Base-by-base conservation (phyloP, 2,797 vertebrate genomes). In the Echeneis naucrates region DNA sequence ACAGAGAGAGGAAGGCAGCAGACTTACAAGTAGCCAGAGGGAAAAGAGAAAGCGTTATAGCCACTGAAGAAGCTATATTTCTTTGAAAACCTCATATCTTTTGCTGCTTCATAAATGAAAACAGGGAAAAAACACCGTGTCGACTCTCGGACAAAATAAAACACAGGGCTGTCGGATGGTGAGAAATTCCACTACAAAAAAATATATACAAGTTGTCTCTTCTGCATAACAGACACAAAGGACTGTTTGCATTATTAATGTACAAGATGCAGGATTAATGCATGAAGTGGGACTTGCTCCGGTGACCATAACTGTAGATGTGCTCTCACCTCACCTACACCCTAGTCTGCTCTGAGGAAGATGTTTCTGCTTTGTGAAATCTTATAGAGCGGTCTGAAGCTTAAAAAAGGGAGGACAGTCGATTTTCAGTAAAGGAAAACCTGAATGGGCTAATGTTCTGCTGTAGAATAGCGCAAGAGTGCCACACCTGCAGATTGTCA, bases 401-500 rank as follows among this genome's bases (percentile, higher is more conserved):
- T n/a, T 58, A 42, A 68, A 27, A 61, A 51, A 38, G 16, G 8
- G 13, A 53, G 51, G 26, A 45, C 0, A 14, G 62, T 42, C 30
- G 38, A 58, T 51, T 61, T 75, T 4, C 6, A n/a, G n/a, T n/a
- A n/a, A 33, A 33, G 30, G 27, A 66, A 77, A 71, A 75, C 30
- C 10, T 35, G 48, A 50, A 50, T 54, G 47, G 26, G 27, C 55
- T 53, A 32, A 68, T 24, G 19, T 42, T 75, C 56, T 19, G 69
- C 62, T 38, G 57, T 38, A 59, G 44, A 72, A 65, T 23, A 4
- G 53, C 68, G 67, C 30, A 38, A 55, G 64, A 56, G 71, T 59
- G 68, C 73, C 68, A 78, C 86, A 88, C 89, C 77, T 92, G 77
- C 50, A 27, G 84, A 88, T 72, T 82, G 82, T 79, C 87, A 88